These are phyloP conservation scores for Chinchilla lanigera DNA, from an alignment of 2,113 vertebrate species.

Conservation along the genomic window DNA sequence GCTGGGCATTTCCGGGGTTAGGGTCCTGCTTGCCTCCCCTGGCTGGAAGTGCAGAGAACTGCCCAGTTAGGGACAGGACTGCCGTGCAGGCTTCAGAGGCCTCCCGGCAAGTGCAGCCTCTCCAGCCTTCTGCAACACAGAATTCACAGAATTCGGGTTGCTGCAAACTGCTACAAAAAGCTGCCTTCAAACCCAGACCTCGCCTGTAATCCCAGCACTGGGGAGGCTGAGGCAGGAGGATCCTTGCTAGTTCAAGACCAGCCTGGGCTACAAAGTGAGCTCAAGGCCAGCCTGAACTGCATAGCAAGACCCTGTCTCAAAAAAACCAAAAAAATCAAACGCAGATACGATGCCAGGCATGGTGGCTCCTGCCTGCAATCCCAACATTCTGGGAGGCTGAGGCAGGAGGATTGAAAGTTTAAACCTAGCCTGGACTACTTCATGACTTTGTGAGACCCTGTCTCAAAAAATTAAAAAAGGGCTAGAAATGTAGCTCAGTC, in stretches of 20 bases:
- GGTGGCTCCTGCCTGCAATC: background rate
- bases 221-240: no score
- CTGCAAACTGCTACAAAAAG: background rate
- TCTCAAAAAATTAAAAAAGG: background rate
- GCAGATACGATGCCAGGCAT: background rate
- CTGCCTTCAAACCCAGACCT: no score
- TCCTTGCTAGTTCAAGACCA: no score
- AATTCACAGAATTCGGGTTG: background rate
- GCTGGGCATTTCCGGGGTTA: no score
- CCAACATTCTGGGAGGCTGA: background rate
- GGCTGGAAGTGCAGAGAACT: background rate
- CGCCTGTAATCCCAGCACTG: no score
- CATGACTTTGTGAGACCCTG: background rate
- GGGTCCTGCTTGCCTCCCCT: no score
- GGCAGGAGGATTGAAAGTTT: background rate
- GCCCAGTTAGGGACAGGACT: background rate
- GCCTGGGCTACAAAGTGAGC: no score
- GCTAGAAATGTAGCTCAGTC: background rate
- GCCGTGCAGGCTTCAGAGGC: no score
- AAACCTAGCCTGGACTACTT: background rate
- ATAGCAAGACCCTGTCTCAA: no score
- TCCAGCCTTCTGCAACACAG: background rate
- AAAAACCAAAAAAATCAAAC: no score
- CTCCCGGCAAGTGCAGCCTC: background rate
- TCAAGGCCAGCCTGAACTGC: no score